Evolutionary conservation across 2,113 vertebrate species (phyloP), one percentile per base, ranked within the genome.

Genomic region (Onychostoma macrolepis): DNA sequence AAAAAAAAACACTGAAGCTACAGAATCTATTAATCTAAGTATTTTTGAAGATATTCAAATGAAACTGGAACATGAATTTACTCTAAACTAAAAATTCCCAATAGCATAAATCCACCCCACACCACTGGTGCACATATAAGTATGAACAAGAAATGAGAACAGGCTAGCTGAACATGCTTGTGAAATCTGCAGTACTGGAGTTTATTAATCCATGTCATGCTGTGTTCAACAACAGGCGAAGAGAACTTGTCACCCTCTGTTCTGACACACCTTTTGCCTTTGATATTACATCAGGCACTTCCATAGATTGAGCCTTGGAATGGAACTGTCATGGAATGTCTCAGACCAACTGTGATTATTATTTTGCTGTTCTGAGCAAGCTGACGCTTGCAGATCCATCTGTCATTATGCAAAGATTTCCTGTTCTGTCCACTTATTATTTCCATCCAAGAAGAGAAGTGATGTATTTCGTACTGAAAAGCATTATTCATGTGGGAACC

Each of bases 321-420:
- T 71, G 65, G 17, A 41, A 76, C 83, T 88, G 21, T 86, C 75
- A 74, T 77, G 76, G 26, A 28, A 21, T 36, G 48, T 86, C 89
- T 53, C 4, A 88, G 69, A 79, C 89, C 84, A 90, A 79, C 89
- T 85, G 80, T 85, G 89, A 79, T 88, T 89, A 87, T 94, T 91
- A 87, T 88, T 90, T 89, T 53, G 21, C 84, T 87, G 71, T 38
- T 67, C 78, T 89, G 85, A 53, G 81, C 87, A 89, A 81, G 90
- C 83, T 61, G 80, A 58, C 80, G 6, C 72, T 53, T 85, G 63
- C 53, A 65, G 71, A 80, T 91, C 63, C 72, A 84, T 83, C 67
- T 88, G 30, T 33, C 48, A 82, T 79, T 81, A 80, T 72, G 78
- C 48, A 84, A 72, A 45, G 33, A 41, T 79, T 50, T 36, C 33